A percentile compares a stretch with the other conserved stretches of the same genome.
Evolutionary conservation across 2,797 vertebrate genomes (phyloP).

Genomic region (Austrolebias charrua): DNA sequence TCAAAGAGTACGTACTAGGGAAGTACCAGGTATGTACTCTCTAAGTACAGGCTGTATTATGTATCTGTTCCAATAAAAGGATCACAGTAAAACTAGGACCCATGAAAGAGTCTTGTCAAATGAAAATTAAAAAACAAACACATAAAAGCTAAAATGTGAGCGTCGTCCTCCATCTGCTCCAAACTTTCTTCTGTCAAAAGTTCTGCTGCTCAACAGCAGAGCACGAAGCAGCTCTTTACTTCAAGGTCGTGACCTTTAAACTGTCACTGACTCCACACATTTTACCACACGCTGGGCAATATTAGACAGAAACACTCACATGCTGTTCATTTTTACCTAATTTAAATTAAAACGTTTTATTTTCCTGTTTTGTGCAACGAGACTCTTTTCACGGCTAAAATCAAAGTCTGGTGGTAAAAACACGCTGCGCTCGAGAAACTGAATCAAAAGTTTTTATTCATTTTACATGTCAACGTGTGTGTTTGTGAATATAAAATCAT

Average conservation of each 20-base stretch:
- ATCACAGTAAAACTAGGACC: conserved; percentile 18
- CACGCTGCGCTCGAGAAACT: conserved; percentile 2
- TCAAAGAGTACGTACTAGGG: too few species aligned
- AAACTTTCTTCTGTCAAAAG: neutral
- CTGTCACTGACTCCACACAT: neutral
- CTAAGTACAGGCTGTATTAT: too few species aligned
- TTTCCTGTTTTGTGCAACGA: neutral
- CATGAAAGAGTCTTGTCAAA: conserved; percentile 46
- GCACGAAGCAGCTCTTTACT: conserved; percentile 1
- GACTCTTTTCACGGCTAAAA: conserved; percentile 14
- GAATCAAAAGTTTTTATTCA: too few species aligned
- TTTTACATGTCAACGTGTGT: neutral
- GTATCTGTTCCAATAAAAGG: too few species aligned
- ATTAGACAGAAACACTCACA: conserved; percentile 8
- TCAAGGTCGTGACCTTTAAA: conserved; percentile 8
- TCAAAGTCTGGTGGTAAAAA: conserved; percentile 23
- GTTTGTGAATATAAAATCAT: conserved; percentile 1
- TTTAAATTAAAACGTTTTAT: neutral
- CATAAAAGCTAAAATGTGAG: neutral
- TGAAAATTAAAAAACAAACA: conserved; percentile 48
- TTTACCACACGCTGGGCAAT: conserved; percentile 21
- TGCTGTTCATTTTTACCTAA: neutral
- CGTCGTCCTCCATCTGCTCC: neutral
- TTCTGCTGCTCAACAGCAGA: neutral
- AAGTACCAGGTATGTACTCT: too few species aligned